These are phyloP conservation scores for Acheta domesticus DNA, from an alignment of 2,888 invertebrate genomes.

Conservation along the genomic window DNA sequence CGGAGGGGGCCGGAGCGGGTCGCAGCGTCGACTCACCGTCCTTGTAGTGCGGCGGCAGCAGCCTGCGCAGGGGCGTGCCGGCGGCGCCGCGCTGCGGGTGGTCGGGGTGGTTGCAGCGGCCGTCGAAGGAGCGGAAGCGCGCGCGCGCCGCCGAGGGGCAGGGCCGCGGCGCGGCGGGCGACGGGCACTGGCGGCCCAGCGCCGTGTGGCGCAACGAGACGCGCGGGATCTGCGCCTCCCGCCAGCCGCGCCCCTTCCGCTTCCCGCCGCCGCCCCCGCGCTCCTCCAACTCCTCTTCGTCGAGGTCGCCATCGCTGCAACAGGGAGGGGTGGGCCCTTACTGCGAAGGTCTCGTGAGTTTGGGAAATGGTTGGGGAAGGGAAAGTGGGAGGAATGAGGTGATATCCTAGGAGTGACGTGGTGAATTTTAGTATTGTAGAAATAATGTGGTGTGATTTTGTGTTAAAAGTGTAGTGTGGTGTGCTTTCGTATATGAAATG, in stretches of 20 bases:
- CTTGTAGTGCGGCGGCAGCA: constrained; percentile 75
- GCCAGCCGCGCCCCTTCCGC: not conserved
- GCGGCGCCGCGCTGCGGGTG: constrained; percentile 77
- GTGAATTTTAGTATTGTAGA: no score
- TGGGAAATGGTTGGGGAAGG: no score
- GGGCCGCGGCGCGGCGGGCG: not conserved
- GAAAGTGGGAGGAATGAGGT: no score
- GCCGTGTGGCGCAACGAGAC: constrained; percentile 46
- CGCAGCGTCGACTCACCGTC: constrained; percentile 56
- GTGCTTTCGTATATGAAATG: no score
- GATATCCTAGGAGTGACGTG: no score
- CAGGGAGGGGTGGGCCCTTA: not conserved
- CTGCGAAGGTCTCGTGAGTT: no score
- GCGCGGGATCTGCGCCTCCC: not conserved
- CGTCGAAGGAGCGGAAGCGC: constrained; percentile 79
- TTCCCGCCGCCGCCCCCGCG: not conserved
- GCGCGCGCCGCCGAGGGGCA: constrained; percentile 44
- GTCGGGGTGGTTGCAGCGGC: constrained; percentile 81
- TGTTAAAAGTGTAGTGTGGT: no score
- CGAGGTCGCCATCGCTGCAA: not conserved
- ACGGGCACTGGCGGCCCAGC: constrained; percentile 62
- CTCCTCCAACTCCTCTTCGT: not conserved
- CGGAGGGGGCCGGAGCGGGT: no score
- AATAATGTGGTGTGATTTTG: no score
- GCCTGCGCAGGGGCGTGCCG: constrained; percentile 76